Conservation (phyloP, 2,888 invertebrate genomes). For the Silvanus unidentatus region DNA sequence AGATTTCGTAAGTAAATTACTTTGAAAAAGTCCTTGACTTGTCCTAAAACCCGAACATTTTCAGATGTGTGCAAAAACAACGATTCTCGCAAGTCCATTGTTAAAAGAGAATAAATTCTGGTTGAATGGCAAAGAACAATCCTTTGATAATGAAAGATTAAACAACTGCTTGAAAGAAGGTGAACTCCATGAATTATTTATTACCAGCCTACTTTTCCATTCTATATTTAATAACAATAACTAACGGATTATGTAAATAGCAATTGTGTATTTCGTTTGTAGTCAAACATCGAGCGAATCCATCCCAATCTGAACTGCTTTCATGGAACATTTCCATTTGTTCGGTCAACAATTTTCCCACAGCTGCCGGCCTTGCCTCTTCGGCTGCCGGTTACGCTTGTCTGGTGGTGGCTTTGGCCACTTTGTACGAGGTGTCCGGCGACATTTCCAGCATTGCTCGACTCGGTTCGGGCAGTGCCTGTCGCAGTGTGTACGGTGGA, state of each 20-base stretch:
- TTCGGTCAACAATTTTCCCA: slow-evolving; percentile 96
- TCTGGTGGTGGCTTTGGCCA: slow-evolving; percentile 73
- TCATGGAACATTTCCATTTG: slow-evolving; percentile 75
- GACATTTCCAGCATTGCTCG: slow-evolving; percentile 76
- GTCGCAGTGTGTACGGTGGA: slow-evolving; percentile 89
- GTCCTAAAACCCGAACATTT: slow-evolving; percentile 15
- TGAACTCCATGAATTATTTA: slow-evolving; percentile 42
- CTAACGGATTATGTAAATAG: not conserved
- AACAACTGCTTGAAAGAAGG: slow-evolving; percentile 70
- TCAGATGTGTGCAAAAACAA: slow-evolving; percentile 86
- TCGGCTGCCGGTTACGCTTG: slow-evolving; percentile 98
- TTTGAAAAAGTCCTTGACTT: slow-evolving; percentile 6
- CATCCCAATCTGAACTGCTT: slow-evolving; percentile 43
- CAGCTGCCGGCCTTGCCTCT: slow-evolving; percentile 95
- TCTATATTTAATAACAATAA: too few relatives aligned
- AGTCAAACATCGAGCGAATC: slow-evolving; percentile 50
- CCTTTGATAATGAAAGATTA: slow-evolving; percentile 65
- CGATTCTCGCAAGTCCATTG: slow-evolving; percentile 65
- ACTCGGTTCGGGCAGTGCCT: slow-evolving; percentile 91
- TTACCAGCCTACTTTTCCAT: not conserved
- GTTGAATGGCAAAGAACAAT: slow-evolving; percentile 81
- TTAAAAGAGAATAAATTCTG: slow-evolving; percentile 77
- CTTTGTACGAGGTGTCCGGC: slow-evolving; percentile 65
- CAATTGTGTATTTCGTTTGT: slow-evolving; percentile 28
- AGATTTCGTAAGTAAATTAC: slow-evolving; percentile 57